These are phyloP conservation scores for Megalops cyprinoides DNA, from an alignment of 2,797 vertebrate species.

Conservation along the genomic window DNA sequence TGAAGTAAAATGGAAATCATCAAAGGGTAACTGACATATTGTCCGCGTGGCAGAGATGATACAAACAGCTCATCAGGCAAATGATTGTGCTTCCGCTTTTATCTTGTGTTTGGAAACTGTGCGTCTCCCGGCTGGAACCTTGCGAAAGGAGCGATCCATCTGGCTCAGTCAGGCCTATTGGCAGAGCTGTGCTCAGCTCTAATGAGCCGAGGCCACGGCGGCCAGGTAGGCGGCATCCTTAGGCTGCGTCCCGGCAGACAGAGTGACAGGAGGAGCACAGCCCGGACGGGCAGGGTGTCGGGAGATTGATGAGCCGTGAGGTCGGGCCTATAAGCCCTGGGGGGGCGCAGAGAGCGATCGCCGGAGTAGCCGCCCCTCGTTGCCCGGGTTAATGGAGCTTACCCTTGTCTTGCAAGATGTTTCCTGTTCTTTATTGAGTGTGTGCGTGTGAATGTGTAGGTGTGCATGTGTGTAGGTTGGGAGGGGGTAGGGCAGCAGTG, in stretches of 20 bases:
- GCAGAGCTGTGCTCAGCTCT: neutral
- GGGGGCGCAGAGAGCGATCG: neutral
- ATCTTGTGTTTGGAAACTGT: neutral
- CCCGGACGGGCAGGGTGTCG: neutral
- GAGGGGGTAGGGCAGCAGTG: too few relatives aligned
- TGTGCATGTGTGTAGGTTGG: neutral
- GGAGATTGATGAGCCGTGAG: neutral
- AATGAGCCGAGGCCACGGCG: neutral
- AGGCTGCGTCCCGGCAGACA: neutral
- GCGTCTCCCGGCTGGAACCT: neutral
- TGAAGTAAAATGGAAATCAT: neutral
- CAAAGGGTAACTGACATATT: neutral
- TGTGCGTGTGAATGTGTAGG: slow-evolving; percentile 1
- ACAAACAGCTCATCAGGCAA: too few relatives aligned
- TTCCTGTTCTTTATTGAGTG: slow-evolving; percentile 12
- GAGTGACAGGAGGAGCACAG: neutral
- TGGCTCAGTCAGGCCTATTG: neutral
- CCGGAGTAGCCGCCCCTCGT: neutral
- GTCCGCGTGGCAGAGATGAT: neutral
- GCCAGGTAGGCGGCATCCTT: neutral
- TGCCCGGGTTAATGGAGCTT: slow-evolving; percentile 24
- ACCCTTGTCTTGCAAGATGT: slow-evolving; percentile 7
- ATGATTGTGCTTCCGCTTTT: neutral
- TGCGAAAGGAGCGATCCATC: neutral
- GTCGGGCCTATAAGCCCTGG: neutral